phyloP scores from a whole-genome alignment of 2,113 vertebrate genomes.

The Passer domesticus region DNA sequence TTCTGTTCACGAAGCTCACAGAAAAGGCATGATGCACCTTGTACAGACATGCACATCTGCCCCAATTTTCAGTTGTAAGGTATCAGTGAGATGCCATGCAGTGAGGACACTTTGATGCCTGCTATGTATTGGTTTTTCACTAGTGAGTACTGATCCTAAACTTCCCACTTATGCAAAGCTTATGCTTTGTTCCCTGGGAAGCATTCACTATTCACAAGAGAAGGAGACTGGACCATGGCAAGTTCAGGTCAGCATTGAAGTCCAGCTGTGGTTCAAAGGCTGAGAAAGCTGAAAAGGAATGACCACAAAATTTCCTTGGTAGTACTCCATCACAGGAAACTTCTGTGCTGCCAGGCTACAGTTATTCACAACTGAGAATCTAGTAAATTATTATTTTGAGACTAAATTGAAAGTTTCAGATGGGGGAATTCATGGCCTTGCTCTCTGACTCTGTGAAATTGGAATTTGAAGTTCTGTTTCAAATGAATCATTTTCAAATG shows the following conservation, averaged over 20 bases:
- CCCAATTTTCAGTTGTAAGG: background rate
- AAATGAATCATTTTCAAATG: background rate
- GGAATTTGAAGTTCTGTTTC: background rate
- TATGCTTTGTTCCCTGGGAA: background rate
- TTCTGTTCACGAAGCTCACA: background rate
- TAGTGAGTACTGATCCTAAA: background rate
- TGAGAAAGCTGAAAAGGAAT: background rate
- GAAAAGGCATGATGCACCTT: background rate
- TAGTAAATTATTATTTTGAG: background rate
- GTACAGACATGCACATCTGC: background rate
- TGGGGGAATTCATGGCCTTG: background rate
- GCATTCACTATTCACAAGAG: background rate
- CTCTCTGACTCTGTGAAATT: background rate
- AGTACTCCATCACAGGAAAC: background rate
- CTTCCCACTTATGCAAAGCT: background rate
- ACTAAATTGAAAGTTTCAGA: background rate
- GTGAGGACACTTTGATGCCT: background rate
- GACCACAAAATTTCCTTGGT: rapidly evolving
- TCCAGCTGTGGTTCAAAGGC: background rate
- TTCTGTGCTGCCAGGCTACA: background rate
- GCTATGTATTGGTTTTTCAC: background rate
- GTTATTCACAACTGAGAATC: background rate
- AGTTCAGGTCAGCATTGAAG: background rate
- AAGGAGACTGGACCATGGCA: background rate
- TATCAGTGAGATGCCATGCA: background rate